Conservation (phyloP, 2,888 invertebrate genomes). For the Drosophila melanocephala region DNA sequence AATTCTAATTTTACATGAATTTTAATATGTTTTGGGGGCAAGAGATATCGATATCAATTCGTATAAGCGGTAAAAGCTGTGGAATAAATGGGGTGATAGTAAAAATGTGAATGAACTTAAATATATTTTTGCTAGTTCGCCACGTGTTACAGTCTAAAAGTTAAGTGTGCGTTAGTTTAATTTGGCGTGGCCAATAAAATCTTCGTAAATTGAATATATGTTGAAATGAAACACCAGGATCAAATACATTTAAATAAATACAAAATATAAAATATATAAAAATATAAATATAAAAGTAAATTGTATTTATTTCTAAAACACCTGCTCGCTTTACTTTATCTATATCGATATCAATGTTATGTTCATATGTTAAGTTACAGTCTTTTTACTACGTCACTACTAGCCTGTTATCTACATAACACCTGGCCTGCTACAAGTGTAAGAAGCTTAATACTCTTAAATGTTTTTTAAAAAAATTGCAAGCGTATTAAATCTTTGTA, state of each 20-base stretch:
- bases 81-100: background rate
- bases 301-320: background rate
- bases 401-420: background rate
- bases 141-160: background rate
- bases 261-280: background rate
- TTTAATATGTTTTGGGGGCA: slow-evolving; percentile 24
- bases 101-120: background rate
- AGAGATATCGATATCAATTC: slow-evolving; percentile 19
- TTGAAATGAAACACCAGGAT: background rate
- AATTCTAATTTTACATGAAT: slow-evolving; percentile 61
- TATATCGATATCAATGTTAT: background rate
- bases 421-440: no score
- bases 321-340: background rate
- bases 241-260: background rate
- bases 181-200: background rate
- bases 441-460: no score
- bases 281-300: background rate
- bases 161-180: background rate
- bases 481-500: no score
- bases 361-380: background rate
- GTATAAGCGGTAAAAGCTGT: slow-evolving; percentile 4
- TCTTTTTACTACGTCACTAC: background rate
- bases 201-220: background rate
- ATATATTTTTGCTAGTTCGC: background rate
- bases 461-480: no score